Base-by-base conservation (phyloP, 2,888 invertebrate species). In the Hirtodrosophila alboralis region DNA sequence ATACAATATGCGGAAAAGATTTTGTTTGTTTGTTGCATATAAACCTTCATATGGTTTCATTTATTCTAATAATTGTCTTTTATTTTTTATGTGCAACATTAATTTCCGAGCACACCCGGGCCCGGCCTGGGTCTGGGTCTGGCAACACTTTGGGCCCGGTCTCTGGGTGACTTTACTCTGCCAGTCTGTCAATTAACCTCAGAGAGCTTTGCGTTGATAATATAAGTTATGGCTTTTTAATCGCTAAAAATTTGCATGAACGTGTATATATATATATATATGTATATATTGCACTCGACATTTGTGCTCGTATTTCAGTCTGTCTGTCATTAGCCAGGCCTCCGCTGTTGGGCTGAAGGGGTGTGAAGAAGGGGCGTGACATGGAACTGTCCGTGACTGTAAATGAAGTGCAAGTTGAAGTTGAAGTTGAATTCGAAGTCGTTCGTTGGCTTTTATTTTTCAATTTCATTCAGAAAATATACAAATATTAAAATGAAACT, bases 211-310 rank as follows among this genome's bases (percentile, higher is more conserved):
- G 86, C 64, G 87, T 87, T 87, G 84, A 87, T 87, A 87, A 79
- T 81, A 75, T 85, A 88, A 87, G 75, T 87, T 87, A 87, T 87
- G 73, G 75, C 73, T 87, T 88, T 87, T 87, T 88, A 87, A 87
- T 87, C 77, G 86, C 61, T 80, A 68, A 83, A 79, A 86, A 85
- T 81, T 81, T 86, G 81, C 81, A 81, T 86, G 78, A 69, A 41
- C 68, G 58, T 60, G 53, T 61, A 16, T 26, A n/a, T 47, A 33
- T 28, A 33, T 14, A 8, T 47, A 9, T 26, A 21, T 40, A 13
- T 10, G 48, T 49, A 10, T 34, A 37, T 36, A 21, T 51, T 74
- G 70, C 71, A 75, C 70, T 72, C 67, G 61, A 70, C n/a, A 72
- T 53, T 61, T 72, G 60, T 54, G 77, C 63, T 84, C 79, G 66